phyloP scores from a whole-genome alignment of 2,888 invertebrate species.

The Junonia oenone region DNA sequence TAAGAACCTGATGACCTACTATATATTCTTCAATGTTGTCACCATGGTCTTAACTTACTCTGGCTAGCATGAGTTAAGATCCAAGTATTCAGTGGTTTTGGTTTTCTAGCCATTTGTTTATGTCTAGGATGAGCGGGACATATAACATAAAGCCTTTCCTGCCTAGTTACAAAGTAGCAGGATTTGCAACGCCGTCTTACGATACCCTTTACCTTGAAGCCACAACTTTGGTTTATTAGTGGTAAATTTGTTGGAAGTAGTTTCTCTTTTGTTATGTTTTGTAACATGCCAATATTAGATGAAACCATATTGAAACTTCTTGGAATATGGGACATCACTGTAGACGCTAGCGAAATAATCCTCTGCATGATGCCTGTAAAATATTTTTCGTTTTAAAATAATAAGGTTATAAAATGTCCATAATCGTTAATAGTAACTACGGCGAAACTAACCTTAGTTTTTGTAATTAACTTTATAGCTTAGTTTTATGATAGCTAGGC shows the following conservation, averaged over 20 bases:
- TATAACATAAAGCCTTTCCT: conserved; percentile 84
- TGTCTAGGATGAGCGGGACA: conserved; percentile 89
- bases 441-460: too few relatives aligned
- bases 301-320: conserved; percentile 31
- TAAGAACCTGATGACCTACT: neutral
- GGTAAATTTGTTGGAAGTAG: conserved; percentile 46
- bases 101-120: conserved; percentile 87
- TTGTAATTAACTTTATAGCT: too few relatives aligned
- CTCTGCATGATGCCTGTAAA: conserved; percentile 37
- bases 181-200: conserved; percentile 87
- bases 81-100: conserved; percentile 85
- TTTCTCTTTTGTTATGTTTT: conserved; percentile 37
- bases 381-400: neutral
- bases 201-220: conserved; percentile 84
- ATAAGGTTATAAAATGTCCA: neutral
- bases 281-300: conserved; percentile 41
- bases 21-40: conserved; percentile 15
- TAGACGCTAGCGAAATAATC: conserved; percentile 46
- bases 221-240: conserved; percentile 45
- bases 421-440: too few relatives aligned
- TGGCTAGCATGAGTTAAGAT: conserved; percentile 88
- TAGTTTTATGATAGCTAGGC: too few relatives aligned
- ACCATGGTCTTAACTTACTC: conserved; percentile 70
- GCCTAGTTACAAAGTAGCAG: conserved; percentile 85
- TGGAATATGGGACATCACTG: conserved; percentile 34